Base-by-base conservation (phyloP, 2,113 vertebrate genomes). In the Callaeas wilsoni region DNA sequence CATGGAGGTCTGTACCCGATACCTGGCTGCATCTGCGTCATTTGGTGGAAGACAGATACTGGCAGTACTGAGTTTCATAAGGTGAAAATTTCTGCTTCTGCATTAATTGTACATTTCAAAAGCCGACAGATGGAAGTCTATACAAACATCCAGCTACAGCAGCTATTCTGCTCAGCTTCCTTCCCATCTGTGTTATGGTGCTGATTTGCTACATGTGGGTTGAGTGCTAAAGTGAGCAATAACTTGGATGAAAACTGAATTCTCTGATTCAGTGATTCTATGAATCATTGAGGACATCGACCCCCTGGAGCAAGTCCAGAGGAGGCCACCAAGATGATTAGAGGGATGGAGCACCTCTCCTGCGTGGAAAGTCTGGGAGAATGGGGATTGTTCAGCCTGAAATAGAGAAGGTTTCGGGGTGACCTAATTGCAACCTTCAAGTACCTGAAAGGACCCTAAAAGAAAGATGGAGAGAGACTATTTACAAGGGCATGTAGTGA, bases 1-100 rank as follows among this genome's bases (percentile, higher is more conserved):
- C 1, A 0, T 4, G 33, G 29, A 67, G 39, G 23, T 33, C 46
- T 10, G 2, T 13, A 7, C 13, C 41, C 3, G 13, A 20, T 8
- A 9, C 29, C 25, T 65, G 68, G 35, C 50, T 65, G 50, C n/a
- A 37, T 52, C 55, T 2, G 42, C 33, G 16, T 46, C 5, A n/a
- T 15, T 27, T 25, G 19, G 50, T 71, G 62, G 30, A 67, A 71
- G n/a, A 44, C 32, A 35, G 33, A 41, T 22, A 26, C 4, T 23
- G 39, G n/a, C 13, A 74, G 20, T 16, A 39, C 6, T 16, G 56
- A 70, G 26, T 42, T 32, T 26, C 41, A 15, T 35, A 19, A 47
- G 16, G 42, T 65, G 22, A 55, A 81, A 44, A 23, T 27, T 86
- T 55, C 57, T 49, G 11, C 33, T 87, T 46, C 68, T 75, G 56